A percentile compares a stretch with the other conserved stretches of the same genome.
phyloP scores from a whole-genome alignment of 2,888 invertebrate species.

The Parnassius smintheus region DNA sequence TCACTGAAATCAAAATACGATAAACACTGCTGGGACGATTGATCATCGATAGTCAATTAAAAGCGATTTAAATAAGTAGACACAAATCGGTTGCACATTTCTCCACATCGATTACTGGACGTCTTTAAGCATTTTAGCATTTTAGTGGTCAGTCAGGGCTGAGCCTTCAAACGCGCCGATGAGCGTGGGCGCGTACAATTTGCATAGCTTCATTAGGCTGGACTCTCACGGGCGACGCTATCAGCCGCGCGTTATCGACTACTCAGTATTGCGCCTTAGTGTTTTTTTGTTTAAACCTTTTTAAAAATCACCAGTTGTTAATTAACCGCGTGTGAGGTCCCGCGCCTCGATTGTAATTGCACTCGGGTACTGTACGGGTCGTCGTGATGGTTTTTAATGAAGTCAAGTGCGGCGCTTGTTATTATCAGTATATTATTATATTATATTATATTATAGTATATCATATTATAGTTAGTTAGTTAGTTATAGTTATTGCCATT shows the following conservation, averaged over 20 bases:
- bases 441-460: too few relatives aligned
- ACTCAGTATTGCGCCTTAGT: slow-evolving; percentile 29
- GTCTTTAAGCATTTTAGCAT: slow-evolving; percentile 8
- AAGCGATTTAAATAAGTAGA: slow-evolving; percentile 21
- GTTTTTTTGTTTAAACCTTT: slow-evolving; percentile 30
- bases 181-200: slow-evolving; percentile 43
- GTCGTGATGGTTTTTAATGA: slow-evolving; percentile 32
- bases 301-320: slow-evolving; percentile 42
- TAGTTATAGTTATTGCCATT: slow-evolving; percentile 4
- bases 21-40: slow-evolving; percentile 9
- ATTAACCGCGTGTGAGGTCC: slow-evolving; percentile 51
- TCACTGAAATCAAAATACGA: slow-evolving; percentile 12
- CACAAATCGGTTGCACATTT: slow-evolving; percentile 24
- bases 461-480: too few relatives aligned
- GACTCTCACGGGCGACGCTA: slow-evolving; percentile 25
- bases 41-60: slow-evolving; percentile 22
- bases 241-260: slow-evolving; percentile 31
- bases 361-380: slow-evolving; percentile 35
- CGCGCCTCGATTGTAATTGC: slow-evolving; percentile 45
- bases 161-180: slow-evolving; percentile 35
- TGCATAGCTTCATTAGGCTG: slow-evolving; percentile 45
- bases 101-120: slow-evolving; percentile 27
- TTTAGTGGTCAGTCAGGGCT: slow-evolving; percentile 5
- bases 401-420: slow-evolving; percentile 4
- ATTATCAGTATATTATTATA: neutral